phyloP scores from a whole-genome alignment of 1,140 invertebrate species.

The Telenomus remus region DNA sequence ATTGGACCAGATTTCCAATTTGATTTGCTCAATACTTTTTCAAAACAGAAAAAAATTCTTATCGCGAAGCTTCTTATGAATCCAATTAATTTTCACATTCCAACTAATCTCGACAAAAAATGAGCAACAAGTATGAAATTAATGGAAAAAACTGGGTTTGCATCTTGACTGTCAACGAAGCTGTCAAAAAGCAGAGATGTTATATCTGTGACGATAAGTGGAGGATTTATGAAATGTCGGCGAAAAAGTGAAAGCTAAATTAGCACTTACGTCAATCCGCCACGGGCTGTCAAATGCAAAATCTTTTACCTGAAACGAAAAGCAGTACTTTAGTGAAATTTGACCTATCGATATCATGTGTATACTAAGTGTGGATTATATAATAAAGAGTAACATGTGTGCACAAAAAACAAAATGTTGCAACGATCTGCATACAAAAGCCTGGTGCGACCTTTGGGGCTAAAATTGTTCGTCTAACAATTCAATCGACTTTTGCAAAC shows the following conservation, averaged over 20 bases:
- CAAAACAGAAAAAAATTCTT: no score
- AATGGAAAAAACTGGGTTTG: not conserved
- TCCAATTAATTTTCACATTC: no score
- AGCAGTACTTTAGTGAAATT: constrained; percentile 19
- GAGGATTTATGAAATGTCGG: constrained; percentile 18
- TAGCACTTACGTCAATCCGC: constrained; percentile 32
- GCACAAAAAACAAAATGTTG: no score
- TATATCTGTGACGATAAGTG: constrained; percentile 1
- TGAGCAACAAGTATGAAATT: no score
- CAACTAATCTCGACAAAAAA: no score
- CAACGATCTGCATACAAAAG: no score
- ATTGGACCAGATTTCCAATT: no score
- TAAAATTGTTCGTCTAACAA: no score
- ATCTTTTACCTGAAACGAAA: constrained; percentile 43
- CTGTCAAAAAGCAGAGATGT: not conserved
- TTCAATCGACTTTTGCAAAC: no score
- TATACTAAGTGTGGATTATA: not conserved
- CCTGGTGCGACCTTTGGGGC: no score
- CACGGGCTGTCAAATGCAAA: constrained; percentile 16
- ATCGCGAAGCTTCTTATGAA: no score
- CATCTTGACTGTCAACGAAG: constrained; percentile 15
- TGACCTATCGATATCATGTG: constrained; percentile 1
- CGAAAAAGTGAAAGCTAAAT: constrained; percentile 43
- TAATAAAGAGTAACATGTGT: not conserved
- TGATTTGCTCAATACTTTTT: no score